Evolutionary conservation across 2,797 vertebrate genomes (phyloP).

Genomic region (Cottoperca gobio): DNA sequence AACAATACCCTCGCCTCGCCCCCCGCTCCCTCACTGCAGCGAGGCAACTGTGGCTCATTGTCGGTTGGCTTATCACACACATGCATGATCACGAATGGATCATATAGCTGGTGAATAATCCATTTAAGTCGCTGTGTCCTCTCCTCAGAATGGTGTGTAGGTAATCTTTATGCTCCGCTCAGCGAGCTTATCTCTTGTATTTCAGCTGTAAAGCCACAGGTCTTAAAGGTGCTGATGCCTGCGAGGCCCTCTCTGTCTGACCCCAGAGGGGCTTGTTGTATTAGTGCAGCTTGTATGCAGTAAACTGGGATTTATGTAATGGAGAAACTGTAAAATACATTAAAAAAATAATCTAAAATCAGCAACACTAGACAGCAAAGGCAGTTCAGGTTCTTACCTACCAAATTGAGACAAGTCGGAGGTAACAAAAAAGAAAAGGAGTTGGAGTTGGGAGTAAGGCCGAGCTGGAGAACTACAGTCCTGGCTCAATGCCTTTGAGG

Average conservation of each 20-base stretch:
- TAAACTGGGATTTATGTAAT: neutral
- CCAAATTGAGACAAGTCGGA: conserved; percentile 1
- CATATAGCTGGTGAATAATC: conserved; percentile 60
- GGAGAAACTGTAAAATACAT: neutral
- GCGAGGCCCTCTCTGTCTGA: conserved; percentile 23
- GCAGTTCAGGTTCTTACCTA: neutral
- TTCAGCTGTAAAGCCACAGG: conserved; percentile 63
- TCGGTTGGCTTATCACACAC: conserved; percentile 20
- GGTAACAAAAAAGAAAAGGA: neutral
- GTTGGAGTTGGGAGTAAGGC: neutral
- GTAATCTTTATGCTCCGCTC: conserved; percentile 50
- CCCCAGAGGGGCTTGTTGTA: neutral
- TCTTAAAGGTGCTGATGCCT: conserved; percentile 57
- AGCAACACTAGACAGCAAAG: neutral
- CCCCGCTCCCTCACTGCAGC: neutral
- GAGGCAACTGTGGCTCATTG: conserved; percentile 13
- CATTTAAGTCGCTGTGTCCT: conserved; percentile 43
- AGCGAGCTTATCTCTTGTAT: conserved; percentile 58
- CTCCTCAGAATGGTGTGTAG: conserved; percentile 35
- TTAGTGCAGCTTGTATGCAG: no score
- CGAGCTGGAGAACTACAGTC: neutral
- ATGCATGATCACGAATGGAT: conserved; percentile 43
- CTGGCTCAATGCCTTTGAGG: conserved; percentile 5
- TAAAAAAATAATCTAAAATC: neutral
- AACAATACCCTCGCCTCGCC: neutral